These are phyloP conservation scores for Ectemnius lituratus DNA, from an alignment of 2,888 invertebrate genomes.

Conservation along the genomic window DNA sequence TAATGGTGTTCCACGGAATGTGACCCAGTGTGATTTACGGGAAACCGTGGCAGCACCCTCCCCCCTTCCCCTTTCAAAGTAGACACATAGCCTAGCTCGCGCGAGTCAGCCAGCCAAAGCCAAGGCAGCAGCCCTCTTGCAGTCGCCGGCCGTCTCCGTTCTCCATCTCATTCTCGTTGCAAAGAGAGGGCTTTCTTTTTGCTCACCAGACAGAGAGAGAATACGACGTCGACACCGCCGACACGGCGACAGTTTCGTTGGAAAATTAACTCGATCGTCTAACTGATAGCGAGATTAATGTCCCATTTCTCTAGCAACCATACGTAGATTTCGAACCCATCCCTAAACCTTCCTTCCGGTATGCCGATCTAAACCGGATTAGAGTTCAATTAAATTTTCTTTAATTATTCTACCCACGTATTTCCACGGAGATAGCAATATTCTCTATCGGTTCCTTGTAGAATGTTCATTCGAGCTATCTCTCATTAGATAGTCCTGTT, in stretches of 20 bases:
- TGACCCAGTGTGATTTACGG: slow-evolving; percentile 56
- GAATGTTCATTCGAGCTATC: no score
- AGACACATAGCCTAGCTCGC: no score
- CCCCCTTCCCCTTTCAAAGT: no score
- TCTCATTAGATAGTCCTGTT: no score
- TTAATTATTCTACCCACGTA: slow-evolving; percentile 25
- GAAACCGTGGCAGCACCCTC: slow-evolving; percentile 37
- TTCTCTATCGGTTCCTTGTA: no score
- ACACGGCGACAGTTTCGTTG: slow-evolving; percentile 43
- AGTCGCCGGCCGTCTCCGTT: no score
- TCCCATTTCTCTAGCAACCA: slow-evolving; percentile 19
- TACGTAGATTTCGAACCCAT: not conserved
- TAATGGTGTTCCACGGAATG: slow-evolving; percentile 58
- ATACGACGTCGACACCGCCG: slow-evolving; percentile 11
- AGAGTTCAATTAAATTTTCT: slow-evolving; percentile 41
- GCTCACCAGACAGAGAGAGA: slow-evolving; percentile 12
- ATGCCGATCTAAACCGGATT: slow-evolving; percentile 28
- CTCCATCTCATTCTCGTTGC: no score
- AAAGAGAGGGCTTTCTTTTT: slow-evolving; percentile 40
- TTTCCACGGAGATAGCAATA: not conserved
- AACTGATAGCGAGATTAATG: slow-evolving; percentile 52
- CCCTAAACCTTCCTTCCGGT: not conserved
- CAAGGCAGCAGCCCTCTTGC: no score
- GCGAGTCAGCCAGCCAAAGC: no score
- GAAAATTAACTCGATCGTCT: slow-evolving; percentile 53